A percentile compares a stretch with the other conserved stretches of the same genome.
These are phyloP conservation scores for Bubo scandiacus DNA, from an alignment of 2,113 vertebrate genomes.

Conservation along the genomic window DNA sequence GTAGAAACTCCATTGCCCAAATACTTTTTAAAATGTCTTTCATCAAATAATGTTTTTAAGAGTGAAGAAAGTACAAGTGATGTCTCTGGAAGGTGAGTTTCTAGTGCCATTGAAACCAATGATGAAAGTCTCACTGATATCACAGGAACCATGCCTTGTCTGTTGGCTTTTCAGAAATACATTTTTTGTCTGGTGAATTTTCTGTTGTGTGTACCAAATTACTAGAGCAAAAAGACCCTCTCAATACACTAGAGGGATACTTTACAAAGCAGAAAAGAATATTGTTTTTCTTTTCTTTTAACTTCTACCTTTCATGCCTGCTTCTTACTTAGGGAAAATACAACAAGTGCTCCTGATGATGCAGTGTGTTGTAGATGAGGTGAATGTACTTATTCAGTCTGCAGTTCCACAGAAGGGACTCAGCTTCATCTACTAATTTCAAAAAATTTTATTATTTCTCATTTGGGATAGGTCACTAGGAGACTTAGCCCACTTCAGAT, in stretches of 20 bases:
- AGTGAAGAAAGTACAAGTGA: not conserved
- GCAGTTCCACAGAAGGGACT: not conserved
- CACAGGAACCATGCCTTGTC: not conserved
- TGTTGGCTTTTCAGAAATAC: not conserved
- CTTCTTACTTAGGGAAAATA: not conserved
- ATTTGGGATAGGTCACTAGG: slow-evolving; percentile 8
- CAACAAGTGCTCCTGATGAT: not conserved
- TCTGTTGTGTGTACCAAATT: not conserved
- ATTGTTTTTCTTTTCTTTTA: not conserved
- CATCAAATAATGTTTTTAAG: not conserved
- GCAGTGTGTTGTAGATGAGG: not conserved
- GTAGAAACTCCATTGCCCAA: not conserved
- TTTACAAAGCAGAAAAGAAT: not conserved
- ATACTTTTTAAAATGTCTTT: not conserved
- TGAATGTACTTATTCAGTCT: not conserved
- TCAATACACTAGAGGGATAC: not conserved
- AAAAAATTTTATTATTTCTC: slow-evolving; percentile 1
- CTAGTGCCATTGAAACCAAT: not conserved
- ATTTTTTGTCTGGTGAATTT: not conserved
- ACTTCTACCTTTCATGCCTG: not conserved
- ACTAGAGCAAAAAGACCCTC: not conserved
- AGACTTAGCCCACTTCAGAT: slow-evolving; percentile 6
- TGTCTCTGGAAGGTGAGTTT: not conserved
- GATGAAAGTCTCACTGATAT: not conserved
- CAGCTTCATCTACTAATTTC: not conserved